phyloP scores from a whole-genome alignment of 2,888 invertebrate genomes.

The Baronia brevicornis region DNA sequence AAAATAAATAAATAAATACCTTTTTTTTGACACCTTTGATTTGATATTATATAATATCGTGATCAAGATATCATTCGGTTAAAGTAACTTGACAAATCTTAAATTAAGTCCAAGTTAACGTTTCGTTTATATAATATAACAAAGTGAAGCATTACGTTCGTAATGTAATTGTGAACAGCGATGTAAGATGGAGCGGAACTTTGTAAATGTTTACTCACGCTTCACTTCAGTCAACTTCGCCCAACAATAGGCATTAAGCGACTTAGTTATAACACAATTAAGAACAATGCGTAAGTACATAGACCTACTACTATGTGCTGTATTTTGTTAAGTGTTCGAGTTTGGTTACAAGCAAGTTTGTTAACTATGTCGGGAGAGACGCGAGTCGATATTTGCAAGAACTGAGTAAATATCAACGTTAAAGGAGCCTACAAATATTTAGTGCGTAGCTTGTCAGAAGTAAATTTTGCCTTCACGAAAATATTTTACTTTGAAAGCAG shows the following conservation, averaged over 20 bases:
- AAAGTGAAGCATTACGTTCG: no score
- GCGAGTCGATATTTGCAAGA: constrained; percentile 6
- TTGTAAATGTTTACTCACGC: constrained; percentile 8
- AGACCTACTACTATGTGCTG: background rate
- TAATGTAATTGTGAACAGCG: constrained; percentile 6
- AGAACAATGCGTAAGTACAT: constrained; percentile 1
- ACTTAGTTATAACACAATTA: constrained; percentile 14
- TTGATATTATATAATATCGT: no score
- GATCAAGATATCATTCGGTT: no score
- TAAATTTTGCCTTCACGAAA: background rate
- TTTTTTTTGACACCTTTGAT: no score
- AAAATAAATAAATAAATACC: no score
- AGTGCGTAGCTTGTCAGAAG: constrained; percentile 1
- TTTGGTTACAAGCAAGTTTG: constrained; percentile 5
- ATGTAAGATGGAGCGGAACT: constrained; percentile 6
- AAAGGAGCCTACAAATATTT: constrained; percentile 5
- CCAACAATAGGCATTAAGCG: constrained; percentile 11
- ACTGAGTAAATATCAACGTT: constrained; percentile 8
- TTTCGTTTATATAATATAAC: no score
- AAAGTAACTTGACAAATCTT: no score
- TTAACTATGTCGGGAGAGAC: background rate
- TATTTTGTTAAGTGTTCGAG: constrained; percentile 5
- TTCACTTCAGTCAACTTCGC: constrained; percentile 5
- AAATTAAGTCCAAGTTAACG: no score
- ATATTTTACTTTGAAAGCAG: no score